Conservation (phyloP, 2,888 invertebrate species). For the Euzetes globulus region DNA sequence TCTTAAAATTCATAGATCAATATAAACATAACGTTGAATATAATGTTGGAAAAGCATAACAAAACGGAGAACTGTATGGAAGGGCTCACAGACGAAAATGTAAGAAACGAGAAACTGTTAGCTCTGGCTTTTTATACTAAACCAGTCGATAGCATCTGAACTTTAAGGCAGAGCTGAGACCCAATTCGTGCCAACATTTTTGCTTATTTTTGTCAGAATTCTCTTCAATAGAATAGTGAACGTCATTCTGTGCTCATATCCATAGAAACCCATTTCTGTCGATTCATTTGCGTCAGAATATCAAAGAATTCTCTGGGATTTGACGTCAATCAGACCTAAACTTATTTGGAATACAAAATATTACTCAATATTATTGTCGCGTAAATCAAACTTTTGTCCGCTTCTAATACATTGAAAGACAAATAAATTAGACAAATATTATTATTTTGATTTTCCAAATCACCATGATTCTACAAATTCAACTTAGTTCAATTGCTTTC, state of each 20-base stretch:
- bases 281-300: constrained; percentile 9
- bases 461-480: no score
- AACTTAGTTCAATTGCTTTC: no score
- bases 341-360: background rate
- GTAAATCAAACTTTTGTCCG: background rate
- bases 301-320: background rate
- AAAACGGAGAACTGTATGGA: no score
- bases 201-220: background rate
- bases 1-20: background rate
- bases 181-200: constrained; percentile 15
- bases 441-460: no score
- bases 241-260: background rate
- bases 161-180: background rate
- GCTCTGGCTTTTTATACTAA: background rate
- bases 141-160: background rate
- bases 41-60: background rate
- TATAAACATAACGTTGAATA: background rate
- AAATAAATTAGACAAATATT: no score
- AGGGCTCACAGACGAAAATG: background rate
- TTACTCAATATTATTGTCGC: background rate
- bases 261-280: constrained; percentile 23
- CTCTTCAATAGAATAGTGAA: no score
- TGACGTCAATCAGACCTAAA: background rate
- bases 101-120: background rate
- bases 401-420: background rate